phyloP scores from a whole-genome alignment of 2,113 vertebrate species.

The Sinocyclocheilus rhinocerous region DNA sequence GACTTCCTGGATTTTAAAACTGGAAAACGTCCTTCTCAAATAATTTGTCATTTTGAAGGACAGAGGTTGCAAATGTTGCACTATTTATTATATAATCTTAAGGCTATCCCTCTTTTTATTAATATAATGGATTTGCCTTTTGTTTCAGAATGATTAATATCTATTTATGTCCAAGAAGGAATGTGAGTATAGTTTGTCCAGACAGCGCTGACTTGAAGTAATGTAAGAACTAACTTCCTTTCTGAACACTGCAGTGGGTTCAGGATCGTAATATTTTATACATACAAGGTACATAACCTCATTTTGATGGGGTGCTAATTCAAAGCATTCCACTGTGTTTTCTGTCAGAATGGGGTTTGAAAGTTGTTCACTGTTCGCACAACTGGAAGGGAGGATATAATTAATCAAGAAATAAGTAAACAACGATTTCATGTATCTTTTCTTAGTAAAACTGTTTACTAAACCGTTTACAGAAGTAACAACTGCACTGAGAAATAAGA shows the following conservation, averaged over 20 bases:
- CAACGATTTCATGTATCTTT: conserved; percentile 3
- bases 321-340: conserved; percentile 43
- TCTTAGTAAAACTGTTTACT: conserved; percentile 4
- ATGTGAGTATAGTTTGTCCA: conserved; percentile 4
- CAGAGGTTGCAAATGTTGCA: not conserved
- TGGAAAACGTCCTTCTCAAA: conserved; percentile 4
- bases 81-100: not conserved
- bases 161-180: conserved; percentile 25
- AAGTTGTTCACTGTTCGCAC: conserved; percentile 19
- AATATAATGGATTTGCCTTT: not conserved
- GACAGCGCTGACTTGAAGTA: conserved; percentile 22
- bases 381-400: not conserved
- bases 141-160: not conserved
- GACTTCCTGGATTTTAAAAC: conserved; percentile 18
- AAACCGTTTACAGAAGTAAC: conserved; percentile 7
- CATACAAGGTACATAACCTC: conserved; percentile 52
- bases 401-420: conserved; percentile 2
- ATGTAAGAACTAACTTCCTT: conserved; percentile 11
- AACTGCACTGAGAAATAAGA: not conserved
- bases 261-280: not conserved
- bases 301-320: conserved; percentile 60
- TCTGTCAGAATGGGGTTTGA: conserved; percentile 55
- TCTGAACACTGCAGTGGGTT: not conserved
- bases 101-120: not conserved
- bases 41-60: not conserved